Percentiles rank a stretch among this genome's conserved stretches.
These are phyloP conservation scores for Montipora capricornis DNA, from an alignment of 64 coral and sea anemone species.

Conservation along the genomic window DNA sequence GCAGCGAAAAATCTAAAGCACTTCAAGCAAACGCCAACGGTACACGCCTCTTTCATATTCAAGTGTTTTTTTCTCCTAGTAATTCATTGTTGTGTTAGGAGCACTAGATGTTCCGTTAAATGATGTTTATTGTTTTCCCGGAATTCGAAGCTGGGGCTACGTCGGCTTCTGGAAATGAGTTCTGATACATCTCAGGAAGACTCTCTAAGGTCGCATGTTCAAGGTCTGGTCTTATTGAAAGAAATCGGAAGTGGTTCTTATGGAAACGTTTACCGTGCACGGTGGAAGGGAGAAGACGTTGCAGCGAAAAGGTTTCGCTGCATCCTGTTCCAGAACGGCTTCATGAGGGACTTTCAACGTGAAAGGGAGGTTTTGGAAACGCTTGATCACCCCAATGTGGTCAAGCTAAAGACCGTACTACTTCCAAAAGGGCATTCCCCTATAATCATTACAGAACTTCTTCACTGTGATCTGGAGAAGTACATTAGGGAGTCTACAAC, in stretches of 20 bases:
- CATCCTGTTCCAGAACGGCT: conserved; percentile 58
- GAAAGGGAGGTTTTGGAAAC: conserved; percentile 72
- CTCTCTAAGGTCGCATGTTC: conserved; percentile 17
- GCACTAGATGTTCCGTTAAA: too few relatives aligned
- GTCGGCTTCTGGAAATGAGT: neutral
- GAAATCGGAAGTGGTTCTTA: conserved; percentile 86
- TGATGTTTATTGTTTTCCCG: neutral
- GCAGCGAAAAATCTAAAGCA: too few relatives aligned
- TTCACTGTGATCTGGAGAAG: conserved; percentile 73
- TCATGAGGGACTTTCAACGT: conserved; percentile 69
- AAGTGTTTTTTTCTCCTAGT: too few relatives aligned
- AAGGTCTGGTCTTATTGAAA: neutral
- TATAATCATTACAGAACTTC: conserved; percentile 85
- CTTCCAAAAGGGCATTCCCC: conserved; percentile 66
- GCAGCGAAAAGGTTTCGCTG: conserved; percentile 82
- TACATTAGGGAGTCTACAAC: conserved; percentile 67
- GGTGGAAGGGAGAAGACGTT: conserved; percentile 67
- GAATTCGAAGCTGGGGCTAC: neutral
- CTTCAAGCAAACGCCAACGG: too few relatives aligned
- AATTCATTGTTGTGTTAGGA: too few relatives aligned
- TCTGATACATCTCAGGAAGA: neutral
- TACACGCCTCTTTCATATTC: too few relatives aligned
- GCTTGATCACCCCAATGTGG: conserved; percentile 81
- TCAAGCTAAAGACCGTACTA: conserved; percentile 77
- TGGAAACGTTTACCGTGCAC: conserved; percentile 80